phyloP scores from a whole-genome alignment of 2,888 invertebrate genomes.

The Ptychoptera albimana region DNA sequence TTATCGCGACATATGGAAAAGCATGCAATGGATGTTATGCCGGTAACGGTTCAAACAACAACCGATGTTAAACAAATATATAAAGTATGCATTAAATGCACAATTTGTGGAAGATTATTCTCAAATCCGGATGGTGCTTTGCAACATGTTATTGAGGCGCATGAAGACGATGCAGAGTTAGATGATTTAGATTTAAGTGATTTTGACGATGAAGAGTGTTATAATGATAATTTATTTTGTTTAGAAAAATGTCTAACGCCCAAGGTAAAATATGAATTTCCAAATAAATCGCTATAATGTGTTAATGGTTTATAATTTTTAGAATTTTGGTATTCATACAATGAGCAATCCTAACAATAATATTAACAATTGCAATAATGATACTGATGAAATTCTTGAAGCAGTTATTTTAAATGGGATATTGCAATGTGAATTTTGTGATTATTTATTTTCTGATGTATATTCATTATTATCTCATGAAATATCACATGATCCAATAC shows the following conservation, averaged over 20 bases:
- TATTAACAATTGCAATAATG: not conserved
- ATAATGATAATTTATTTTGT: slow-evolving; percentile 15
- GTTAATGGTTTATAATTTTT: not conserved
- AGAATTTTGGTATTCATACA: not conserved
- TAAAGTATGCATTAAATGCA: slow-evolving; percentile 21
- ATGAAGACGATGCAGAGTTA: slow-evolving; percentile 12
- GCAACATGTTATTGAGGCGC: slow-evolving; percentile 18
- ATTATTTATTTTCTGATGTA: slow-evolving; percentile 37
- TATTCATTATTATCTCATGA: slow-evolving; percentile 28
- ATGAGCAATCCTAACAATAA: not conserved
- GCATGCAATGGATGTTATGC: slow-evolving; percentile 25
- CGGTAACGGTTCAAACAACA: slow-evolving; percentile 11
- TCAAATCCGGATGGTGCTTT: slow-evolving; percentile 15
- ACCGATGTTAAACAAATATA: not conserved
- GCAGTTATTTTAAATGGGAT: slow-evolving; percentile 24
- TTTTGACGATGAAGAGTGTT: slow-evolving; percentile 11
- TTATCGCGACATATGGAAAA: slow-evolving; percentile 28
- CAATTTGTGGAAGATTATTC: slow-evolving; percentile 22
- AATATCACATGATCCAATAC: slow-evolving; percentile 20
- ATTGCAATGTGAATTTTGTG: slow-evolving; percentile 45
- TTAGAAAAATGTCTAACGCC: slow-evolving; percentile 9
- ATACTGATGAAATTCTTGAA: slow-evolving; percentile 12
- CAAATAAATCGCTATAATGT: too few relatives aligned
- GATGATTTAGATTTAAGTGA: slow-evolving; percentile 12
- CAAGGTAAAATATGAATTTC: slow-evolving; percentile 9